These are phyloP conservation scores for Balanococcus diminutus DNA, from an alignment of 2,888 invertebrate species.

Conservation along the genomic window DNA sequence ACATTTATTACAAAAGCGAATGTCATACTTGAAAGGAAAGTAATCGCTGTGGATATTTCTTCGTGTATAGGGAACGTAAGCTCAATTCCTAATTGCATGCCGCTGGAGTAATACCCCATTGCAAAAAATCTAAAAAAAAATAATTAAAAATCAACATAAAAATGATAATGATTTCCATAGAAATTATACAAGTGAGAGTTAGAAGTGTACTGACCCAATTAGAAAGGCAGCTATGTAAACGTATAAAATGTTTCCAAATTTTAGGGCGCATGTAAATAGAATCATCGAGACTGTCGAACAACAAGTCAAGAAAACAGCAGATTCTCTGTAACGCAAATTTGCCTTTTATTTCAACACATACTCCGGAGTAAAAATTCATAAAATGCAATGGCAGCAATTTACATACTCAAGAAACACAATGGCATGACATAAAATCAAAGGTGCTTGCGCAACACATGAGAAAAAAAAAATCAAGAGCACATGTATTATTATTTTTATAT, in stretches of 20 bases:
- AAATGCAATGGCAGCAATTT: no score
- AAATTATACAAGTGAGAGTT: no score
- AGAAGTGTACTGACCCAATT: neutral
- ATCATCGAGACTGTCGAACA: neutral
- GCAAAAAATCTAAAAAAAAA: slow-evolving; percentile 67
- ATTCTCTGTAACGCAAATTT: neutral
- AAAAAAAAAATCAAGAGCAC: no score
- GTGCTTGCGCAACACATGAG: no score
- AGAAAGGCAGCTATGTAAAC: neutral
- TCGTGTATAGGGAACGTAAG: slow-evolving; percentile 60
- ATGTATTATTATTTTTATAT: no score
- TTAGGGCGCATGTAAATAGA: neutral
- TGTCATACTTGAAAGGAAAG: slow-evolving; percentile 59
- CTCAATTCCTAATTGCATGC: slow-evolving; percentile 60
- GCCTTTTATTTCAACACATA: no score
- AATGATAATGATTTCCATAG: neutral
- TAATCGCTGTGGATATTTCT: slow-evolving; percentile 59
- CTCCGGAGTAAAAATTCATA: no score
- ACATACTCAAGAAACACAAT: no score
- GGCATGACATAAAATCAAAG: no score
- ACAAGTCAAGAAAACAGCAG: neutral
- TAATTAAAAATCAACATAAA: no score
- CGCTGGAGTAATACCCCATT: slow-evolving; percentile 59
- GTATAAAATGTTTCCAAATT: neutral
- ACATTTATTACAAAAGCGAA: slow-evolving; percentile 58